Evolutionary conservation across 2,797 vertebrate species (phyloP).

Genomic region (Catostomus latipinnis): DNA sequence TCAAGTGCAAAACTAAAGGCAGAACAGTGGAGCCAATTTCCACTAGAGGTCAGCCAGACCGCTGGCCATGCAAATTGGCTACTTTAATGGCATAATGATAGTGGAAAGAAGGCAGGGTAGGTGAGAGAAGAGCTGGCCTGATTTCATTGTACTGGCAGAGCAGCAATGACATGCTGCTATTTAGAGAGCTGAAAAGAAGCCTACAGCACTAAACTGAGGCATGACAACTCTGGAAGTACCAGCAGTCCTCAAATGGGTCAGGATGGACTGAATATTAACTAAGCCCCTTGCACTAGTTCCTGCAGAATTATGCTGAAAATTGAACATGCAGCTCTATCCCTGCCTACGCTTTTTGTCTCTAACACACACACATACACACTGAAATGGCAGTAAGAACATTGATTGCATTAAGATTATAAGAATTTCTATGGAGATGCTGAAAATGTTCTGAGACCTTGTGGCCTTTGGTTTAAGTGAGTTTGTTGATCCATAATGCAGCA

Average conservation of each 20-base stretch:
- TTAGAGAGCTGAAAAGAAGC: constrained; percentile 66
- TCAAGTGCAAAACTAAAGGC: not conserved
- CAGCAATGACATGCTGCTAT: constrained; percentile 60
- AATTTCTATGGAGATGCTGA: constrained; percentile 19
- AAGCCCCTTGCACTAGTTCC: constrained; percentile 36
- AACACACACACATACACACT: not conserved
- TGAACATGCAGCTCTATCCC: constrained; percentile 31
- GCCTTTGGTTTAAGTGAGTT: constrained; percentile 17
- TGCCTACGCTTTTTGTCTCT: constrained; percentile 13
- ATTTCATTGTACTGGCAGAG: constrained; percentile 57
- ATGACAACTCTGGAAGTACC: constrained; percentile 59
- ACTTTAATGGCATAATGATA: constrained; percentile 55
- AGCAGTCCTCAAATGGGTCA: constrained; percentile 59
- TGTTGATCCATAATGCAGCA: constrained; percentile 11
- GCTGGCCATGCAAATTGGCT: constrained; percentile 52
- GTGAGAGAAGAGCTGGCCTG: constrained; percentile 52
- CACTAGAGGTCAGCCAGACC: constrained; percentile 50
- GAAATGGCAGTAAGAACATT: constrained; percentile 44
- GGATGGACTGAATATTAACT: constrained; percentile 61
- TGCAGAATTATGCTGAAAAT: constrained; percentile 19
- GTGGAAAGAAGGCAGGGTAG: constrained; percentile 50
- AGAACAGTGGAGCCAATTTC: constrained; percentile 7
- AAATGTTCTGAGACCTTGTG: not conserved
- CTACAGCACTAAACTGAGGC: constrained; percentile 63
- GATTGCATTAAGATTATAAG: constrained; percentile 46